A percentile compares a stretch with the other conserved stretches of the same genome.
Evolutionary conservation across 1,140 invertebrate species (phyloP).

Genomic region (Leptopilina clavipes): DNA sequence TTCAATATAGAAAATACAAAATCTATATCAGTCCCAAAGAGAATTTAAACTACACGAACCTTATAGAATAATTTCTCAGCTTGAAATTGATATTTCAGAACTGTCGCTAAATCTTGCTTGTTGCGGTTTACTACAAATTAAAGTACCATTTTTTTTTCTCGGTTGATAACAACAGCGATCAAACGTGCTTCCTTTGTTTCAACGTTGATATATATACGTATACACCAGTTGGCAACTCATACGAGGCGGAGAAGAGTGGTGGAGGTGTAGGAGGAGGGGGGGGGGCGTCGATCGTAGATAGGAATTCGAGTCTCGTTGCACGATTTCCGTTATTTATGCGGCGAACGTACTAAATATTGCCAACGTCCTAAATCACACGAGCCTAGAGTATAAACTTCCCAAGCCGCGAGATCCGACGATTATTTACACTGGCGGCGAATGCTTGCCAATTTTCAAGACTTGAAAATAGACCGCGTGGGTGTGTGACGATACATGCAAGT

Average conservation of each 20-base stretch:
- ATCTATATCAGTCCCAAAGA: no score
- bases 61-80: no score
- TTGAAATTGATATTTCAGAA: no score
- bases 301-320: constrained; percentile 34
- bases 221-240: neutral
- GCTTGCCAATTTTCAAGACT: constrained; percentile 32
- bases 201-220: neutral
- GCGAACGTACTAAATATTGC: constrained; percentile 35
- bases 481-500: constrained; percentile 20
- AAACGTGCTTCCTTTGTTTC: constrained; percentile 31
- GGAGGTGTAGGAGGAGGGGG: no score
- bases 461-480: constrained; percentile 29
- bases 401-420: constrained; percentile 33
- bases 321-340: constrained; percentile 51
- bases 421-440: constrained; percentile 23
- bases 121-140: no score
- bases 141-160: no score
- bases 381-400: constrained; percentile 30
- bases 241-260: neutral
- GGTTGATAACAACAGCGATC: neutral
- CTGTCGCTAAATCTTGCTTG: no score
- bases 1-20: no score
- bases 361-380: constrained; percentile 31
- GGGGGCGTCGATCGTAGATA: neutral
- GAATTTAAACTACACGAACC: no score